Evolutionary conservation across 2,888 invertebrate species (phyloP), one percentile per base, ranked within the genome.

Genomic region (Gnatocerus cornutus): DNA sequence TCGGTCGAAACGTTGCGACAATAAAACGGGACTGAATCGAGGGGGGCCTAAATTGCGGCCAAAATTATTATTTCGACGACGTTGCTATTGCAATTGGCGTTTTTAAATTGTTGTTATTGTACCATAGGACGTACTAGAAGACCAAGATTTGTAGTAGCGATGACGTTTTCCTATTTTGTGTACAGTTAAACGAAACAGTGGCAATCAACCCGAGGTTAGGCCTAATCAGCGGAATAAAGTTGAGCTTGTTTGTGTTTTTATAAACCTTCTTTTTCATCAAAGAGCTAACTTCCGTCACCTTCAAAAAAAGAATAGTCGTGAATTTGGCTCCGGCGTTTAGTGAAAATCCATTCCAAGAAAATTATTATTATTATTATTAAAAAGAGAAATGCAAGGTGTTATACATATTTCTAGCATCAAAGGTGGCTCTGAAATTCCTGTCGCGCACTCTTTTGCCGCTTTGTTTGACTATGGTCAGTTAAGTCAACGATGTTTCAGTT

Each of bases 21-120:
- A 62, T 62, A 62, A 62, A 56, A 56, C 16, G 56, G 55, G 56
- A 53, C 53, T 53, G 53, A 27, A 53, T 33, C 53, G 53, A 53
- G 8, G 16, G 3, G 41, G 59, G 59, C 59, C 62, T 48, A 62
- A 62, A 0, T 10, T 7, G 62, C 33, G 50, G 62, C 50, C 50
- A 39, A 58, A 59, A 16, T 41, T 56, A 13, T 41, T 12, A 41
- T 41, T 29, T 27, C 43, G 43, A 43, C 7, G 6, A 56, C 13
- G 10, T 45, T 59, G 59, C 59, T 59, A 59, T 45, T 46, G 59
- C 58, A 43, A 29, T 21, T 43, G n/a, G 10, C 3, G 33, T 9
- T 39, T 37, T 14, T 55, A 10, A 27, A 14, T 46, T 59, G 33
- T 56, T 43, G 43, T 29, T 56, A 56, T 16, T 10, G 5, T 21